A percentile compares a stretch with the other conserved stretches of the same genome.
Conservation (phyloP, 2,888 invertebrate species). For the Podotricha telesiphe region DNA sequence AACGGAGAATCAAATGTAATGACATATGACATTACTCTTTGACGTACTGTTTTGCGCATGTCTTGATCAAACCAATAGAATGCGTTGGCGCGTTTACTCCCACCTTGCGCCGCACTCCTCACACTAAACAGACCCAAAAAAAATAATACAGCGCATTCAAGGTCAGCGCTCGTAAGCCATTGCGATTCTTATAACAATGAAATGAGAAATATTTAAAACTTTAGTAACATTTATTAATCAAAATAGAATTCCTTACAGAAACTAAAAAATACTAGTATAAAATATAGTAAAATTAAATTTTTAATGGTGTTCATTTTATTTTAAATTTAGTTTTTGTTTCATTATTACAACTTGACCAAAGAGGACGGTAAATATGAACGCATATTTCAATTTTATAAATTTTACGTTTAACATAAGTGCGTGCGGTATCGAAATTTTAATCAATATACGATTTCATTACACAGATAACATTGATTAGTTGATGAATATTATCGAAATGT, state of each 20-base stretch:
- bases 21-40: no score
- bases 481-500: constrained; percentile 3
- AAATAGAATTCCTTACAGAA: constrained; percentile 40
- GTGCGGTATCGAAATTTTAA: constrained; percentile 2
- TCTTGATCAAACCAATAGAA: no score
- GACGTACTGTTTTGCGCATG: no score
- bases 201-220: constrained; percentile 23
- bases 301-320: not conserved
- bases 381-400: not conserved
- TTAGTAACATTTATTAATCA: constrained; percentile 44
- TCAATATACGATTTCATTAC: constrained; percentile 13
- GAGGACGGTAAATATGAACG: not conserved
- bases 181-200: not conserved
- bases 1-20: no score
- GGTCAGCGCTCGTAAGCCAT: no score
- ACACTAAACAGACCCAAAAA: no score
- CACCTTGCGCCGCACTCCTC: no score
- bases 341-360: not conserved
- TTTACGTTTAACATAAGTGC: not conserved
- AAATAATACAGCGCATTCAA: no score
- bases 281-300: not conserved
- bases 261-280: constrained; percentile 38
- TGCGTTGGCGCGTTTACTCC: no score
- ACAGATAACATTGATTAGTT: constrained; percentile 24
- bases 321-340: constrained; percentile 12